Evolutionary conservation across 1,140 invertebrate species (phyloP).

Genomic region (Colletes gigas): DNA sequence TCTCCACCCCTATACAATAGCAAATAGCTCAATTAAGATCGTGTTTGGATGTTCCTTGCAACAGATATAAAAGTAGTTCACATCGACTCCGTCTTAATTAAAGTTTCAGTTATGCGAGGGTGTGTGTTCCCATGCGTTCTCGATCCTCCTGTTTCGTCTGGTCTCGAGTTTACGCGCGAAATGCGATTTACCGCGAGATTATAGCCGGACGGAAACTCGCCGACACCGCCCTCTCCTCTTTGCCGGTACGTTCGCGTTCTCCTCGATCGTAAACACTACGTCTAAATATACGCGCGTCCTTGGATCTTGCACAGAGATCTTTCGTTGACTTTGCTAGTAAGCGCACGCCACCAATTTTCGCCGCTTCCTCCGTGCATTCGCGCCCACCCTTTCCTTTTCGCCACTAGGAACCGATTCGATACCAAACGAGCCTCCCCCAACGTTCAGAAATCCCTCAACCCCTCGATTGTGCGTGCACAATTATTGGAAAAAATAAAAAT

Average conservation of each 20-base stretch:
- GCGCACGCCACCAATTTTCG: neutral
- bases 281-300: slow-evolving; percentile 49
- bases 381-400: neutral
- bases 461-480: neutral
- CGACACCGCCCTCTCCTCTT: neutral
- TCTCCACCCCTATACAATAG: too few species aligned
- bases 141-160: neutral
- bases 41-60: too few species aligned
- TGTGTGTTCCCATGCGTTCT: neutral
- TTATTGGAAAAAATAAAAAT: too few species aligned
- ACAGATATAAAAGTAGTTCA: too few species aligned
- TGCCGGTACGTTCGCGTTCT: slow-evolving; percentile 5
- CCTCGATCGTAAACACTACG: slow-evolving; percentile 43
- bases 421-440: too few species aligned
- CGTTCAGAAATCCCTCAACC: too few species aligned
- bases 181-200: neutral
- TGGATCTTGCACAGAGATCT: slow-evolving; percentile 13
- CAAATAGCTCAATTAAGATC: too few species aligned
- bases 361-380: neutral
- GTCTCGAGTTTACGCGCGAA: neutral
- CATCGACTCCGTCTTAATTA: neutral
- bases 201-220: neutral
- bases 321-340: slow-evolving; percentile 9
- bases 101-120: too few species aligned
- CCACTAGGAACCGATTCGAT: too few species aligned